phyloP scores from a whole-genome alignment of 2,113 vertebrate species.

The Sapayoa aenigma region DNA sequence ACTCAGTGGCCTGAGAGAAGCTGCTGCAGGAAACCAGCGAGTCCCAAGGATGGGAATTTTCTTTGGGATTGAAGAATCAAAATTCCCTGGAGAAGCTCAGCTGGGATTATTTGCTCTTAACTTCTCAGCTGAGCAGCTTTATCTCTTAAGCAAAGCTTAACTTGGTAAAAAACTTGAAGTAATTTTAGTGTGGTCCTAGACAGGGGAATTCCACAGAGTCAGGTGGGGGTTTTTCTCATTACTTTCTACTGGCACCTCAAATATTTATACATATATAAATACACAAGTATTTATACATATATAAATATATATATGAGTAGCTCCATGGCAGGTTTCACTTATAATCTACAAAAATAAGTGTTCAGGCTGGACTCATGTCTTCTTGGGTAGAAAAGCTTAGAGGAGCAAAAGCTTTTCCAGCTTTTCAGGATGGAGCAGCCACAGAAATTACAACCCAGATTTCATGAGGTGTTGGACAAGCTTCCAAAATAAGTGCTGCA shows the following conservation, averaged over 20 bases:
- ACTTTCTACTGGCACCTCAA: neutral
- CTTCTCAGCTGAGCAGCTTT: neutral
- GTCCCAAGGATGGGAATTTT: neutral
- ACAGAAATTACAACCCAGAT: neutral
- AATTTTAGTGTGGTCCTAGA: rapidly evolving
- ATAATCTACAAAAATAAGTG: neutral
- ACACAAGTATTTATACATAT: neutral
- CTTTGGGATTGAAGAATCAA: rapidly evolving
- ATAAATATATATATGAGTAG: neutral
- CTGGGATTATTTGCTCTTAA: neutral
- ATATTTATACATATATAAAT: neutral
- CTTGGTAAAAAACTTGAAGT: neutral
- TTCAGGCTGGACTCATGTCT: neutral
- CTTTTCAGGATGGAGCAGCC: neutral
- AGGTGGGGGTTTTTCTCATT: neutral
- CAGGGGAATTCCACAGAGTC: neutral
- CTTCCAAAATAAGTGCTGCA: neutral
- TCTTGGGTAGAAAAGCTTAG: neutral
- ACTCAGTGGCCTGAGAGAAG: neutral
- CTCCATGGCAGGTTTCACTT: neutral
- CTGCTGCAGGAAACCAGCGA: neutral
- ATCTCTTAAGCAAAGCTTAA: neutral
- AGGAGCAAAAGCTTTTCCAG: neutral
- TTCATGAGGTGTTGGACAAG: neutral
- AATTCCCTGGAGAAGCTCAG: neutral